phyloP scores from a whole-genome alignment of 2,797 vertebrate genomes.

The Molothrus ater region DNA sequence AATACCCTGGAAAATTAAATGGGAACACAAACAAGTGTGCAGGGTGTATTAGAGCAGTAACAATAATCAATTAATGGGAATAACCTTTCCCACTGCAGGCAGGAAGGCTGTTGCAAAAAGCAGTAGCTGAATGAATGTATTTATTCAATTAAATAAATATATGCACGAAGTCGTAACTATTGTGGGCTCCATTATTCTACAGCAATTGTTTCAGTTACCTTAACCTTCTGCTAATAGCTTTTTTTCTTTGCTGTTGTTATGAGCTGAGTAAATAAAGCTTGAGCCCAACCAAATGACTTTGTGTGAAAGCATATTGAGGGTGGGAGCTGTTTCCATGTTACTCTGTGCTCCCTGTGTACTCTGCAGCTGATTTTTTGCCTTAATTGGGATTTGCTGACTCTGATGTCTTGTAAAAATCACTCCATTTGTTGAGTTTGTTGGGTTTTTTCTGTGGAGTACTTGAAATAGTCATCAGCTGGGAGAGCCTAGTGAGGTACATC shows the following conservation, averaged over 20 bases:
- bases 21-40: not conserved
- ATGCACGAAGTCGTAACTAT: not conserved
- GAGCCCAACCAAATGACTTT: not conserved
- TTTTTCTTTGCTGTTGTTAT: not conserved
- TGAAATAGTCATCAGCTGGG: not conserved
- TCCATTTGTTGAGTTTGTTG: not conserved
- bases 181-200: not conserved
- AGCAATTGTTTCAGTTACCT: not conserved
- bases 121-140: not conserved
- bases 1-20: constrained; percentile 40
- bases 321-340: constrained; percentile 5
- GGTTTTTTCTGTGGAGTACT: not conserved
- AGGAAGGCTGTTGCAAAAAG: not conserved
- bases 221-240: constrained; percentile 26
- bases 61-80: constrained; percentile 50
- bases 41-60: constrained; percentile 2
- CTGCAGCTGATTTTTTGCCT: constrained; percentile 13
- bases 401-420: not conserved
- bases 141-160: constrained; percentile 44
- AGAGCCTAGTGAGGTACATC: not conserved
- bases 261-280: constrained; percentile 13
- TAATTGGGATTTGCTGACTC: not conserved
- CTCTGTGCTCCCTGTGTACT: not conserved
- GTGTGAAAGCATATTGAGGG: not conserved
- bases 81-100: not conserved